Evolutionary conservation across 2,113 vertebrate genomes (phyloP), one percentile per base, ranked within the genome.

Genomic region (Gallinago jamesoni): DNA sequence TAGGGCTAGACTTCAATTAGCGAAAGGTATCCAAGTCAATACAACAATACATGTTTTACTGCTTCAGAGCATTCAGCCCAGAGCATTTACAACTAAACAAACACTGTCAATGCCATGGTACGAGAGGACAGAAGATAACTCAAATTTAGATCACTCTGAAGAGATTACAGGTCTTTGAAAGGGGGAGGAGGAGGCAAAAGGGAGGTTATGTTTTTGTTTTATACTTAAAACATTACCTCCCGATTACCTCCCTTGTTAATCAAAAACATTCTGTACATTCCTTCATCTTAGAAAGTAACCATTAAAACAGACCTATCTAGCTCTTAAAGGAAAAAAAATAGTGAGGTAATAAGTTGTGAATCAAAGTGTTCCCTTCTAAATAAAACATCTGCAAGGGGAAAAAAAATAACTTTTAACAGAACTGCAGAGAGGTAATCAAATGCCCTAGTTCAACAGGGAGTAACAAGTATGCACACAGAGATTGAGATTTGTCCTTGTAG

Each of bases 231-330:
- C 92, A 95, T 89, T 90, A 92, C 94, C 89, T 95, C 92, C 95
- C 3, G 0, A 96, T 91, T 93, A 87, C 94, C 95, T 93, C 94
- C 89, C 81, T 91, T 89, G 81, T 89, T 96, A 96, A 97, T 94
- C 84, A 96, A 96, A 97, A 96, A 94, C 96, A 97, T 97, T 96
- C 94, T 97, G 94, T 87, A 91, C 96, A 96, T 96, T 96, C 96
- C 86, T 95, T 96, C 86, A 79, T 96, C 73, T 89, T 89, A 84
- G 84, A 95, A 94, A 92, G 69, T 79, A 95, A 95, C 89, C 84
- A 92, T 90, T 93, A 94, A 91, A 93, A 74, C 70, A 95, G 81
- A 95, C 39, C 73, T 93, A 97, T 87, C 84, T 89, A 92, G 48
- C 62, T 82, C 24, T 90, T 78, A 37, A 72, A 87, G 47, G 70